Evolutionary conservation across 1,140 invertebrate genomes (phyloP), one percentile per base, ranked within the genome.

Genomic region (Parapsyche elsis): DNA sequence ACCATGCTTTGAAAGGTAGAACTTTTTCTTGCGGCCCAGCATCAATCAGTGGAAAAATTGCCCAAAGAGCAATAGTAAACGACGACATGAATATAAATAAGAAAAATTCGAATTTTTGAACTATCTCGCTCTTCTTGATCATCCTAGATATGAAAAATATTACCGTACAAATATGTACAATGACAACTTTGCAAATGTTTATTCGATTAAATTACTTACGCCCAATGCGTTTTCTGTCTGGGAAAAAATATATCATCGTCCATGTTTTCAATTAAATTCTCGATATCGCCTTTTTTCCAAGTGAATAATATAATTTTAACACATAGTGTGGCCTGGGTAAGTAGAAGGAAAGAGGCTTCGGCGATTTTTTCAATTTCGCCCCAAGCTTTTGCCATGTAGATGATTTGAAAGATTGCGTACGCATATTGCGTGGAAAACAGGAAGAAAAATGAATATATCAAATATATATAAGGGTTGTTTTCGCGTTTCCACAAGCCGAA

Each of bases 291-390:
- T 59, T 74, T 81, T 23, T 81, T 79, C 67, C 21, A 23, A 0
- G 73, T 24, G 24, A 83, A 83, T 9, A 81, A n/a, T 46, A 57
- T 10, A 30, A 83, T 81, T 78, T 84, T 80, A 21, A 81, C 10
- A 26, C 79, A 81, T 19, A 81, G 57, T 9, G 82, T 83, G 0
- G n/a, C 79, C 70, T 83, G 80, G 2, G 83, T 83, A 5, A 84
- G 30, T 10, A 84, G 61, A 7, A 84, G 70, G 79, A 78, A 84
- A 0, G 82, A 80, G n/a, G 80, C 80, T 49, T 84, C 83, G 0
- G 83, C 83, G 19, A 83, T 80, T 74, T 84, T 83, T 38, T 79
- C 76, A 59, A 84, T 80, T 57, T 84, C 82, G 2, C 81, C 81
- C 80, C 74, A 83, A 12, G 75, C 80, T 30, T 78, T 74, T 0